Evolutionary conservation across 2,888 invertebrate species (phyloP).

Genomic region (Papilio gigon): DNA sequence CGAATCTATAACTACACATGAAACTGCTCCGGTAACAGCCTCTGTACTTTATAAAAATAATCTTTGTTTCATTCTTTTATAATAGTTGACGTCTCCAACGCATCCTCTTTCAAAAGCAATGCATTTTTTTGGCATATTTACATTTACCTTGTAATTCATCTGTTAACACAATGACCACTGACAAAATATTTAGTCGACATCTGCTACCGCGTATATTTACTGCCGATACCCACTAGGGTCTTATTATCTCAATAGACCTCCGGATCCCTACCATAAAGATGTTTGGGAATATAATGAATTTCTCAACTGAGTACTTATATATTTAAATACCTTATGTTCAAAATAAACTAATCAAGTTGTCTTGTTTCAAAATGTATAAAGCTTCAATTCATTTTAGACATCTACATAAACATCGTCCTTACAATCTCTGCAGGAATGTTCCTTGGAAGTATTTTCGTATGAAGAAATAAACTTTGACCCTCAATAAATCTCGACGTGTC

Average conservation of each 20-base stretch:
- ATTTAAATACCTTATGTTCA: background rate
- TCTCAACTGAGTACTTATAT: slow-evolving; percentile 4
- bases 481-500: slow-evolving; percentile 33
- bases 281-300: slow-evolving; percentile 42
- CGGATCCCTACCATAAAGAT: slow-evolving; percentile 40
- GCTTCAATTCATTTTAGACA: background rate
- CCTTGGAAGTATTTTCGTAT: background rate
- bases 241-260: slow-evolving; percentile 56
- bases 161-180: slow-evolving; percentile 47
- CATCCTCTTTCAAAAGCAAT: too few relatives aligned
- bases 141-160: slow-evolving; percentile 4
- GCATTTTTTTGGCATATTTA: background rate
- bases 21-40: too few relatives aligned
- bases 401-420: background rate
- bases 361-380: background rate
- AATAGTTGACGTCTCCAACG: too few relatives aligned
- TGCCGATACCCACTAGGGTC: slow-evolving; percentile 64
- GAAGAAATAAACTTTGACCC: slow-evolving; percentile 1
- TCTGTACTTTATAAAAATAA: too few relatives aligned
- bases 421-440: background rate
- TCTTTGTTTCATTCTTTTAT: too few relatives aligned
- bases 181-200: slow-evolving; percentile 63
- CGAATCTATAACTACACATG: too few relatives aligned
- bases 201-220: slow-evolving; percentile 67
- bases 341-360: background rate